A percentile compares a stretch with the other conserved stretches of the same genome.
These are phyloP conservation scores for Tachina fera DNA, from an alignment of 2,888 invertebrate genomes.

Conservation along the genomic window DNA sequence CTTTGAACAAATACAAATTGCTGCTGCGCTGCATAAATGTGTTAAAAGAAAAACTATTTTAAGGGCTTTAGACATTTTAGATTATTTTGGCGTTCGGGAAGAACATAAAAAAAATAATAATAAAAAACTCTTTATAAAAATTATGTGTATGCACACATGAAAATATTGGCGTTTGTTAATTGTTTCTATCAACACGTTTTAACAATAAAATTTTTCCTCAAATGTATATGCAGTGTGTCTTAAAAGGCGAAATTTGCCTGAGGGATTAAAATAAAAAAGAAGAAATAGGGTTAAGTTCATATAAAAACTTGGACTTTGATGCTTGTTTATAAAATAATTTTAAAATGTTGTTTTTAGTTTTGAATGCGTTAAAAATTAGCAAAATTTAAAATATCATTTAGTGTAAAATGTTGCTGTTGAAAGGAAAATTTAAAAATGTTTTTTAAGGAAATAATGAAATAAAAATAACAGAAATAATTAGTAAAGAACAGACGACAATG, in stretches of 20 bases:
- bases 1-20: constrained; percentile 21
- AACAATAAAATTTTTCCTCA: constrained; percentile 60
- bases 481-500: no score
- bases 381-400: no score
- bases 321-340: no score
- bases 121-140: constrained; percentile 14
- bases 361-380: no score
- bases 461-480: no score
- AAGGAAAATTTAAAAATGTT: no score
- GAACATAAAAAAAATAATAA: not conserved
- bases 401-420: no score
- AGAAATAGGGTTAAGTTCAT: not conserved
- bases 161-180: constrained; percentile 75
- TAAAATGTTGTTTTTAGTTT: no score
- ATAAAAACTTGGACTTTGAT: not conserved
- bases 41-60: constrained; percentile 62
- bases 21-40: constrained; percentile 23
- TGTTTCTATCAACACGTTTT: constrained; percentile 80
- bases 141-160: not conserved
- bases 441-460: no score
- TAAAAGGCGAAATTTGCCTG: not conserved
- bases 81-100: constrained; percentile 32
- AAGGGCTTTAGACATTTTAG: constrained; percentile 50
- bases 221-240: constrained; percentile 7
- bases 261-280: not conserved